Evolutionary conservation across 2,113 vertebrate species (phyloP).

Genomic region (Orientallactaga bullata): DNA sequence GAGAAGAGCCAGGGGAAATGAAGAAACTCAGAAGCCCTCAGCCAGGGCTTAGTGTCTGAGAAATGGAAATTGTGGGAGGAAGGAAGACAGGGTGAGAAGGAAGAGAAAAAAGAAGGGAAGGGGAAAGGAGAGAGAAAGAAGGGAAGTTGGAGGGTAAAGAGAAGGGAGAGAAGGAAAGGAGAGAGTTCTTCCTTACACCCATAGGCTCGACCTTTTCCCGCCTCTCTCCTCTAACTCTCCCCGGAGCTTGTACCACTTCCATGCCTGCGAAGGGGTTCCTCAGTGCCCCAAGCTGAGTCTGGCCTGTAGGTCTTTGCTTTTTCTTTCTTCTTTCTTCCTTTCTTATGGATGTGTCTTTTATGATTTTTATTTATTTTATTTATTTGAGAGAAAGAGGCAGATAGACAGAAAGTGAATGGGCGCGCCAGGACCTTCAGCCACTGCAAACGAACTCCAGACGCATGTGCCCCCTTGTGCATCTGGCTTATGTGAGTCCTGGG

Average conservation of each 20-base stretch:
- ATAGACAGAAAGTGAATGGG: no score
- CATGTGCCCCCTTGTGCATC: no score
- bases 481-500: no score
- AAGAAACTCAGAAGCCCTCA: constrained; percentile 37
- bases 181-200: neutral
- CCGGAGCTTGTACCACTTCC: neutral
- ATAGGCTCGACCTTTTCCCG: neutral
- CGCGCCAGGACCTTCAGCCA: no score
- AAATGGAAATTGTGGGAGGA: constrained; percentile 70
- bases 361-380: no score
- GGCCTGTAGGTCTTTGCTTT: constrained; percentile 54
- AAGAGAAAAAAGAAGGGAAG: neutral
- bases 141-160: constrained; percentile 61
- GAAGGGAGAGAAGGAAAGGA: neutral
- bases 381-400: no score
- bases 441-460: no score
- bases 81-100: constrained; percentile 56
- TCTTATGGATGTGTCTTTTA: no score
- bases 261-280: neutral
- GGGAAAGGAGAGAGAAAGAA: neutral
- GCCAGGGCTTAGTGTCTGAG: constrained; percentile 44
- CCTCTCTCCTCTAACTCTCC: neutral
- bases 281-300: neutral
- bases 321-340: no score
- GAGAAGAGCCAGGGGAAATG: constrained; percentile 65